Conservation (phyloP, 64 coral and sea anemone genomes). For the Exaiptasia diaphana region DNA sequence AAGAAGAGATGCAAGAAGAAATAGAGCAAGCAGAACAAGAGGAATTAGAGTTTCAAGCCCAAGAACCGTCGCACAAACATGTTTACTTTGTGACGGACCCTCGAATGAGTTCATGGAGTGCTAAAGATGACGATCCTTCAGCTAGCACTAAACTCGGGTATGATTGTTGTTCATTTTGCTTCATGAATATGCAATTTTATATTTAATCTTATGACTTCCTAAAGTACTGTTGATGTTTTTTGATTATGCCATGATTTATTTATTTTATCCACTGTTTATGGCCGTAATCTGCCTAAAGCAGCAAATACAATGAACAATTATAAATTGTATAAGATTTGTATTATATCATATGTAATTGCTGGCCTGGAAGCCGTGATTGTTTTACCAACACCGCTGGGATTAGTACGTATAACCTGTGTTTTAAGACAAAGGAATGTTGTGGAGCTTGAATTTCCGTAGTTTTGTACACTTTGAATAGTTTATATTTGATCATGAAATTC, state of each 20-base stretch:
- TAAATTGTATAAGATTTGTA: too few species aligned
- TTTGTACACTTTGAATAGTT: too few species aligned
- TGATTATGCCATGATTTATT: background rate
- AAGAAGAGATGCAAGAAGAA: background rate
- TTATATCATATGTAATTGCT: too few species aligned
- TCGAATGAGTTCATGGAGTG: constrained; percentile 64
- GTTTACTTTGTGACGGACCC: constrained; percentile 74
- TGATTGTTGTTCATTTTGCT: background rate
- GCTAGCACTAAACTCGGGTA: constrained; percentile 46
- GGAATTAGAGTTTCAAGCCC: constrained; percentile 1
- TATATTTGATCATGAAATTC: too few species aligned
- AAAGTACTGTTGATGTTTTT: background rate
- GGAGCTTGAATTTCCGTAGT: too few species aligned
- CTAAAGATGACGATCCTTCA: constrained; percentile 15
- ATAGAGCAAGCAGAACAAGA: constrained; percentile 19
- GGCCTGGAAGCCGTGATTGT: too few species aligned
- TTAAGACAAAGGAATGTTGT: too few species aligned
- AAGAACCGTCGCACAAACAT: constrained; percentile 39
- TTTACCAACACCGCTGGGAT: too few species aligned
- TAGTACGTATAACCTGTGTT: too few species aligned
- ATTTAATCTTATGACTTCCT: background rate
- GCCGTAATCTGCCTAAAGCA: too few species aligned
- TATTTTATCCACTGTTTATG: too few species aligned
- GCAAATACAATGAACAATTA: too few species aligned
- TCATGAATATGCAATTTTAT: background rate